Evolutionary conservation across 2,888 invertebrate species (phyloP).

Genomic region (Acanthopleura granulata): DNA sequence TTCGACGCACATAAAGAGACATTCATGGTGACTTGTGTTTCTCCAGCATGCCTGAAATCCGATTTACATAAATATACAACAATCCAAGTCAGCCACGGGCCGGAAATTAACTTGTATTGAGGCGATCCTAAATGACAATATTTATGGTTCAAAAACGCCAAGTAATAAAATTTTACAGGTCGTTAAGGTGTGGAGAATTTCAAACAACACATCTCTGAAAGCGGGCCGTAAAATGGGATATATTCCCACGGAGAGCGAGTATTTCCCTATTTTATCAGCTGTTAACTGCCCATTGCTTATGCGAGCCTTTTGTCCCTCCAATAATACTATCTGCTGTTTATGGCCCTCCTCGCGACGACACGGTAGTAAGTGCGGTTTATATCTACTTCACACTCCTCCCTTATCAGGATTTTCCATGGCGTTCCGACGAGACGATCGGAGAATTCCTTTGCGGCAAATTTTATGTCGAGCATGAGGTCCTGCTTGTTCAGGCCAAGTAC

Average conservation of each 20-base stretch:
- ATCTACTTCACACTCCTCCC: neutral
- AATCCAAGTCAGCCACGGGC: too few relatives aligned
- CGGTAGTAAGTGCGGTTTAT: neutral
- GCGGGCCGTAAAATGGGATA: too few relatives aligned
- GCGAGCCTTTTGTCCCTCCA: neutral
- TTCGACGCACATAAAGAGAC: too few relatives aligned
- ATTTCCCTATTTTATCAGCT: slow-evolving; percentile 13
- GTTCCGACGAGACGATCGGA: neutral
- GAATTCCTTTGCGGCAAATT: neutral
- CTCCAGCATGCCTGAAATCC: too few relatives aligned
- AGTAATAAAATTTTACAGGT: too few relatives aligned
- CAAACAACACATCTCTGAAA: too few relatives aligned
- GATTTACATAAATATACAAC: too few relatives aligned
- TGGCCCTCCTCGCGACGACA: neutral
- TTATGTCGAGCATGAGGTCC: neutral
- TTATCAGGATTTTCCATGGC: slow-evolving; percentile 5
- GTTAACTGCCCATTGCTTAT: slow-evolving; percentile 15
- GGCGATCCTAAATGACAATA: too few relatives aligned
- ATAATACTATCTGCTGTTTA: neutral
- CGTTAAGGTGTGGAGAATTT: too few relatives aligned
- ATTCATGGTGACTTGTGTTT: too few relatives aligned
- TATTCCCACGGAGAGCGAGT: neutral
- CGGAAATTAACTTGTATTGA: too few relatives aligned
- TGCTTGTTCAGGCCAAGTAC: neutral
- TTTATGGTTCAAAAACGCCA: too few relatives aligned